A percentile compares a stretch with the other conserved stretches of the same genome.
These are phyloP conservation scores for Papilio protenor DNA, from an alignment of 2,888 invertebrate species.

Conservation along the genomic window DNA sequence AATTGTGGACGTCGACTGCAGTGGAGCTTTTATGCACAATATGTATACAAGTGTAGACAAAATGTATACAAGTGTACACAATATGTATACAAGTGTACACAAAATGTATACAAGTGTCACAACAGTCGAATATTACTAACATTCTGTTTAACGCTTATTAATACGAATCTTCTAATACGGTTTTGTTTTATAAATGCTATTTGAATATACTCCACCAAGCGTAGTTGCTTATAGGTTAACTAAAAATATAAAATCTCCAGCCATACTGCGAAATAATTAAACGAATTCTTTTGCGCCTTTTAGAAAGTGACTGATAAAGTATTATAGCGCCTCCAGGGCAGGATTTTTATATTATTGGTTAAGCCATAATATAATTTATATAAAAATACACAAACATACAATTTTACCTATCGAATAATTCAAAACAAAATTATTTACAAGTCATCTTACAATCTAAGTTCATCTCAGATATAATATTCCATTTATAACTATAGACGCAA, in stretches of 20 bases:
- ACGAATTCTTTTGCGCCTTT: neutral
- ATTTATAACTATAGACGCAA: constrained; percentile 18
- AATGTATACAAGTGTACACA: neutral
- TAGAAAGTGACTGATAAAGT: neutral
- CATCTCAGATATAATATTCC: constrained; percentile 23
- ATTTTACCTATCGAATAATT: constrained; percentile 25
- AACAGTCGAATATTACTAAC: neutral
- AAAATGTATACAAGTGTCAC: neutral
- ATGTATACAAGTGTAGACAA: neutral
- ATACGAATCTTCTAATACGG: constrained; percentile 7
- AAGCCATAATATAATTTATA: constrained; percentile 24
- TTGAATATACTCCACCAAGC: constrained; percentile 31
- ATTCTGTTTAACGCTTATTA: constrained; percentile 34
- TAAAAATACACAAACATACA: constrained; percentile 39
- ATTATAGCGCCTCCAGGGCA: neutral
- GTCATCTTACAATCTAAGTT: constrained; percentile 15
- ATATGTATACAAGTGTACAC: neutral
- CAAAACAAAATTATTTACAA: constrained; percentile 39
- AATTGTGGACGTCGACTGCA: neutral
- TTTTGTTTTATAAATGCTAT: constrained; percentile 16
- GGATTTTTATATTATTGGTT: neutral
- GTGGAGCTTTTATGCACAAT: neutral
- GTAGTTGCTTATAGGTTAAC: constrained; percentile 10
- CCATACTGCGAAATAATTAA: neutral
- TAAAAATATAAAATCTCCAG: neutral